These are phyloP conservation scores for Hippocampus comes DNA, from an alignment of 2,113 vertebrate species.

Conservation along the genomic window DNA sequence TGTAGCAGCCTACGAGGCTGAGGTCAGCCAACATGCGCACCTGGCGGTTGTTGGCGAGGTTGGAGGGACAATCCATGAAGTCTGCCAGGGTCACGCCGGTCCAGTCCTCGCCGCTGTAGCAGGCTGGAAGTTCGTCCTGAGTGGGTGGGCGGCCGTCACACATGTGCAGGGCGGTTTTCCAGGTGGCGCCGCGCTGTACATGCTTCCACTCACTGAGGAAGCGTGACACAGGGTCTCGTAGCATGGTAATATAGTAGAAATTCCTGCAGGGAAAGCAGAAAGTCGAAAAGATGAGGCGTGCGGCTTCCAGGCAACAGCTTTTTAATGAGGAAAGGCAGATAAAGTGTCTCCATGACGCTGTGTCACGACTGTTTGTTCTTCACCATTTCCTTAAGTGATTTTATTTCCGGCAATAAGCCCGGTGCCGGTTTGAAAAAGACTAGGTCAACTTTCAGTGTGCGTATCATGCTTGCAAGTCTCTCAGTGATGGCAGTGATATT, in stretches of 20 bases:
- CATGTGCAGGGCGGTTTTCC: slow-evolving; percentile 96
- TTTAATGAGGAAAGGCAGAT: not conserved
- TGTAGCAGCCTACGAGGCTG: slow-evolving; percentile 82
- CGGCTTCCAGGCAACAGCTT: not conserved
- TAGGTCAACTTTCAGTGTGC: too few relatives aligned
- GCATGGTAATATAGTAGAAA: slow-evolving; percentile 95
- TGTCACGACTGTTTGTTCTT: not conserved
- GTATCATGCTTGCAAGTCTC: too few relatives aligned
- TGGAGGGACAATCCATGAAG: slow-evolving; percentile 95
- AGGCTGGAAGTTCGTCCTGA: slow-evolving; percentile 87
- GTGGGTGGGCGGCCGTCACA: slow-evolving; percentile 91
- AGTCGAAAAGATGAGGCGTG: not conserved
- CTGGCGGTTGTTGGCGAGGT: slow-evolving; percentile 91
- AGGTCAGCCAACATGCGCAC: slow-evolving; percentile 77
- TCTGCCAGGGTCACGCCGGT: slow-evolving; percentile 87
- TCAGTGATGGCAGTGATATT: too few relatives aligned
- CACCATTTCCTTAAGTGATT: too few relatives aligned
- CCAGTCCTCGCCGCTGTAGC: slow-evolving; percentile 94
- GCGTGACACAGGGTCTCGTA: slow-evolving; percentile 91
- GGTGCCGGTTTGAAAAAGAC: too few relatives aligned
- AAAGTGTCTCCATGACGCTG: not conserved
- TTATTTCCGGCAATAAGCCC: too few relatives aligned
- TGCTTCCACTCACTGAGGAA: slow-evolving; percentile 98
- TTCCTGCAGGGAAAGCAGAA: slow-evolving; percentile 71
- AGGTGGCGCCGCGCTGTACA: slow-evolving; percentile 91